Evolutionary conservation across 1,140 invertebrate species (phyloP).

Genomic region (Berghia stephanieae): DNA sequence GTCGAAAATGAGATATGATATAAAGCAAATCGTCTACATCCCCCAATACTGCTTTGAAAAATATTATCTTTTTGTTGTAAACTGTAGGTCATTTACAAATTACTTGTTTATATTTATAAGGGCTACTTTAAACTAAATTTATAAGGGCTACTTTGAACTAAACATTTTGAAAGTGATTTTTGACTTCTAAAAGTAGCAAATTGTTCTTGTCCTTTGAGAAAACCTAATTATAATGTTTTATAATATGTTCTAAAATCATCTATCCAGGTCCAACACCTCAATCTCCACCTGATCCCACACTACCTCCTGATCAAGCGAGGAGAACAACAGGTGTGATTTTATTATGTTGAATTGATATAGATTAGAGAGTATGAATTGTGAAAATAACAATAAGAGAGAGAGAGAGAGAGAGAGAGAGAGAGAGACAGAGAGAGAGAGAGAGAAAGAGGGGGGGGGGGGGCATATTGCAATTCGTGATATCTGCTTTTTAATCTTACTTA

Average conservation of each 20-base stretch:
- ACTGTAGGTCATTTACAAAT: no score
- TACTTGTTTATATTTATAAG: no score
- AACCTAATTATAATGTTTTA: no score
- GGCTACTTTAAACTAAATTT: no score
- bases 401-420: not conserved
- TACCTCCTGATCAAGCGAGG: not conserved
- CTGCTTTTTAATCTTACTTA: not conserved
- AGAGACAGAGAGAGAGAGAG: not conserved
- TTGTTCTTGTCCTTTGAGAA: no score
- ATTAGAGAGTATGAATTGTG: not conserved
- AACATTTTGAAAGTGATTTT: no score
- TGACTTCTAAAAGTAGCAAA: no score
- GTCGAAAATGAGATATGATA: not conserved
- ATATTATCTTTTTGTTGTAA: not conserved
- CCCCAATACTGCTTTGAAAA: not conserved
- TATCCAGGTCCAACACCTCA: no score
- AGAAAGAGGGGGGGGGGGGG: not conserved
- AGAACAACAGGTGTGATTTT: conserved; percentile 20
- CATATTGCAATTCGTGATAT: not conserved
- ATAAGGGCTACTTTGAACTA: no score
- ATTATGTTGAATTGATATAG: not conserved
- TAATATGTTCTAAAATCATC: no score
- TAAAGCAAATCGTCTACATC: not conserved
- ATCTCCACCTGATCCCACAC: conserved; percentile 10
- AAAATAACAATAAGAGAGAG: not conserved